Evolutionary conservation across 2,113 vertebrate genomes (phyloP), one percentile per base, ranked within the genome.

Genomic region (Pteropus alecto): DNA sequence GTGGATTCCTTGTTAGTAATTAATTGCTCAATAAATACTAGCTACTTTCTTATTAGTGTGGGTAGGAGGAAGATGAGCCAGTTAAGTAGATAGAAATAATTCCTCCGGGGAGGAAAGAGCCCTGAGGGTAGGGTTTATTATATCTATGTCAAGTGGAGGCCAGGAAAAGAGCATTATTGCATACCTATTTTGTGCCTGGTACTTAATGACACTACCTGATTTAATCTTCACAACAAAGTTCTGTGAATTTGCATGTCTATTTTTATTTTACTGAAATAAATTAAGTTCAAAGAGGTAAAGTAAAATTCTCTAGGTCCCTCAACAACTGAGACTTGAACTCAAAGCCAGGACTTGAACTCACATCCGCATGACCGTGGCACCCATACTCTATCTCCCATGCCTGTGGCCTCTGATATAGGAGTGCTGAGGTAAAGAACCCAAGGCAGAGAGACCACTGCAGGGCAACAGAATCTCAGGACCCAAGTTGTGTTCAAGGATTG

Each of bases 181-280:
- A 5, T 43, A 81, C 4, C 41, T 56, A 18, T 48, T 19, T 14
- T 12, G 18, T 84, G 28, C 18, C 22, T 26, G 33, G 6, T 41
- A 26, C 33, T 87, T 79, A 77, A 65, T 33, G 43, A 88, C 12
- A 61, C 10, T 30, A 24, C 82, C 6, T 46, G 28, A 51, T 70
- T 88, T 65, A 65, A 71, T 65, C 24, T 67, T 91, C 87, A 38
- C 10, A 48, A 86, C 14, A 81, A 90, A 43, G 4, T 58, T 3
- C 2, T 26, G 11, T 70, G 61, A 43, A 26, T 82, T 48, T 65
- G 1, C 71, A 56, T 70, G 56, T 78, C 68, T 81, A 61, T 67
- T 89, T 58, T 95, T 46, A 68, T 87, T 89, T 92, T 92, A 70
- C 7, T 92, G 60, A 85, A 82, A 93, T 38, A 73, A 33, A 43